Percentiles rank a stretch among this genome's conserved stretches.
phyloP scores from a whole-genome alignment of 1,140 invertebrate genomes.

The Mylabris phalerata region DNA sequence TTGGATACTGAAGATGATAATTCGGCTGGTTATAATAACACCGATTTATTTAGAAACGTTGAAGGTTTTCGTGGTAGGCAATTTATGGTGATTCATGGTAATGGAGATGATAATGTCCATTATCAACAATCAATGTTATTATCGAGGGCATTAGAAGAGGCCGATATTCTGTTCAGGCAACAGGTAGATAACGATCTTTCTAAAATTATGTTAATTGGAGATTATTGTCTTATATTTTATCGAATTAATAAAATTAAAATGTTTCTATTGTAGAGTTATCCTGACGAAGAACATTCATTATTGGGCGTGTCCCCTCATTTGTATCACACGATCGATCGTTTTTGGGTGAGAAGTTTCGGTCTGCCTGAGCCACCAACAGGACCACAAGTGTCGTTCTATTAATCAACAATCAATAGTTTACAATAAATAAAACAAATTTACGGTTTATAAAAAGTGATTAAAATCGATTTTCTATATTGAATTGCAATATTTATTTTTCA shows the following conservation, averaged over 20 bases:
- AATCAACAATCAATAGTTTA: no score
- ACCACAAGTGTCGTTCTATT: no score
- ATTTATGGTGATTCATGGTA: conserved; percentile 83
- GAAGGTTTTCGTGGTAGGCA: conserved; percentile 70
- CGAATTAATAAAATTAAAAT: background rate
- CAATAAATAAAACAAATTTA: no score
- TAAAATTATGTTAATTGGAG: conserved; percentile 1
- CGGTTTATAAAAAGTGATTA: no score
- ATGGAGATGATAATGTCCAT: conserved; percentile 88
- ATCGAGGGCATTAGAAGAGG: conserved; percentile 67
- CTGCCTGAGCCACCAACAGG: conserved; percentile 11
- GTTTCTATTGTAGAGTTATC: conserved; percentile 70
- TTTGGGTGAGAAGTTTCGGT: conserved; percentile 19
- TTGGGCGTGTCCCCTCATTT: conserved; percentile 68
- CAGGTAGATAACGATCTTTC: conserved; percentile 55
- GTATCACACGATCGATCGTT: conserved; percentile 77
- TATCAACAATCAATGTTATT: conserved; percentile 88
- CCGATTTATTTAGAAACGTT: conserved; percentile 57
- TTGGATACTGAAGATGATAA: conserved; percentile 59
- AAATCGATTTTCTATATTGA: no score
- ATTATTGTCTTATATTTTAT: conserved; percentile 8
- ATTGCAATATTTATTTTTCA: background rate
- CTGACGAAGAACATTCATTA: conserved; percentile 86
- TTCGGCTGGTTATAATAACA: conserved; percentile 57
- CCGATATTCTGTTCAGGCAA: conserved; percentile 76